Evolutionary conservation across 2,113 vertebrate genomes (phyloP).

Genomic region (Columba livia): DNA sequence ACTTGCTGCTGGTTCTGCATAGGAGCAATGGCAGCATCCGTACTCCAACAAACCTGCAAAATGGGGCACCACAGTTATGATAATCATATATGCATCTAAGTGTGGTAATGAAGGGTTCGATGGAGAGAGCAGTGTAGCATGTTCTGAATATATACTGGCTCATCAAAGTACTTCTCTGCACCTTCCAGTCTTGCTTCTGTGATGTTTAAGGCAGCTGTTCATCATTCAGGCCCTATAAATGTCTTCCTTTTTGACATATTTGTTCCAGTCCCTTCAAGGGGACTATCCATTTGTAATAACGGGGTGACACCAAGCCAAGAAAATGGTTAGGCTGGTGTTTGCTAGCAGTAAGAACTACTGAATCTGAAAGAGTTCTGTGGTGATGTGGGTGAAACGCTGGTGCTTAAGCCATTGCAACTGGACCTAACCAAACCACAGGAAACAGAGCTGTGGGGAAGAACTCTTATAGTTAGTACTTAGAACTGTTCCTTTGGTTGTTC

Average conservation of each 20-base stretch:
- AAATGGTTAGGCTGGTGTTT: not conserved
- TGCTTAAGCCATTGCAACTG: not conserved
- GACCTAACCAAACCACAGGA: rapidly evolving
- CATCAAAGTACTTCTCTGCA: not conserved
- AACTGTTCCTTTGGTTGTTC: not conserved
- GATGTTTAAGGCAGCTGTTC: not conserved
- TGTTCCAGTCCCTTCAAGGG: not conserved
- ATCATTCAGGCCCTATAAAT: not conserved
- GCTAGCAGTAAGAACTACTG: not conserved
- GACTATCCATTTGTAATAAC: not conserved
- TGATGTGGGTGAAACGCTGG: not conserved
- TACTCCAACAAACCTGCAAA: not conserved
- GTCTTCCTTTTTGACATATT: not conserved
- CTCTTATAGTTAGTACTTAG: not conserved
- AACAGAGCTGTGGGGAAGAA: not conserved
- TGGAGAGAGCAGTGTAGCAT: not conserved
- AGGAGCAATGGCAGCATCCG: not conserved
- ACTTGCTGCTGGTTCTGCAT: not conserved
- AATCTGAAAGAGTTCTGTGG: not conserved
- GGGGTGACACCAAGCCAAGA: not conserved
- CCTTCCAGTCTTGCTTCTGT: rapidly evolving
- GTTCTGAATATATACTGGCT: not conserved
- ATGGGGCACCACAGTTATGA: not conserved
- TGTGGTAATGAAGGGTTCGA: not conserved
- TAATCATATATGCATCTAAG: not conserved